Base-by-base conservation (phyloP, 2,797 vertebrate species). In the Anniella stebbinsi region DNA sequence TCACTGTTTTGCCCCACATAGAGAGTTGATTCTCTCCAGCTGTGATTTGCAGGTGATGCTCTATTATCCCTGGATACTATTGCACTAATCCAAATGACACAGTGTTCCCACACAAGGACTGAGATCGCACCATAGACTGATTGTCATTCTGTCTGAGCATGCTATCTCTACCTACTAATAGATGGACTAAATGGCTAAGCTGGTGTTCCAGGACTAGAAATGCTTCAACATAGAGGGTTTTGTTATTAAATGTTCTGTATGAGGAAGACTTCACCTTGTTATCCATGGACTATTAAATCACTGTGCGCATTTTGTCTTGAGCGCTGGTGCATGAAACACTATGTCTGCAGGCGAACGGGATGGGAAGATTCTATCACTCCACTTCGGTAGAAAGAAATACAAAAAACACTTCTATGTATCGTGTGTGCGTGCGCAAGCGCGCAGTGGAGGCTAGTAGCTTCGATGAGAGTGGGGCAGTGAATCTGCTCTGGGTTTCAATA, bases 241-340 rank as follows among this genome's bases (percentile, higher is more conserved):
- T 83, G 45, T 15, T 23, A 54, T 33, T 33, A n/a, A 23, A 75
- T 87, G 41, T 54, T 87, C 70, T 77, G n/a, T 69, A 77, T 75
- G 41, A 17, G 67, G 67, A 88, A 69, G 60, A 66, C 5, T 41
- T 12, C 38, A n/a, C 23, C 41, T 48, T 67, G 30, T 76, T 76
- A 51, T 10, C 76, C 80, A n/a, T 89, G 73, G 51, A 80, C 21
- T 75, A 87, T 90, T 90, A 87, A 90, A 87, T 75, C 78, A 57
- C 25, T 80, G 7, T 86, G 63, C 25, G 5, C 30, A 80, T 60
- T 57, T 1, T 21, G 18, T 18, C 23, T 48, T 3, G 25, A 17
- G 54, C 60, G 23, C 23, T 13, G 45, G 38, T 72, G 70, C 11
- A 33, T 36, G 69, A 60, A 63, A 10, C 12, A 18, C 33, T 36